Conservation (phyloP, 2,888 invertebrate genomes). For the Andrena hattorfiana region DNA sequence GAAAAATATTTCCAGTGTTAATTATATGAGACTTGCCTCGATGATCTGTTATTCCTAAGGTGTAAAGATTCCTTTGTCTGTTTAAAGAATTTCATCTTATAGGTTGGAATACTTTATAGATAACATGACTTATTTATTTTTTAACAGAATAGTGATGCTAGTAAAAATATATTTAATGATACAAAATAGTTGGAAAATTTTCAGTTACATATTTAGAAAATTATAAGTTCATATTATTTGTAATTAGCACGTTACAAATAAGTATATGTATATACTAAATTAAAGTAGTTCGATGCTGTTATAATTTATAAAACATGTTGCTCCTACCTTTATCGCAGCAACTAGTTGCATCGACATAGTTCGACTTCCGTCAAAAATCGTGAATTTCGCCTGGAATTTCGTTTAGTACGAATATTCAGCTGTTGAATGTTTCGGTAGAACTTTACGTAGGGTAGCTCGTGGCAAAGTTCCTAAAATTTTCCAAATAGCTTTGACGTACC, state of each 20-base stretch:
- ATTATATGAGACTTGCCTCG: too few relatives aligned
- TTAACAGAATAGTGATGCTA: too few relatives aligned
- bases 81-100: too few relatives aligned
- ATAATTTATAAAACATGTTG: neutral
- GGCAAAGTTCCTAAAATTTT: conserved; percentile 37
- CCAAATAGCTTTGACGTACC: neutral
- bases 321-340: neutral
- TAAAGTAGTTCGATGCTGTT: neutral
- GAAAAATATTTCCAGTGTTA: too few relatives aligned
- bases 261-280: neutral
- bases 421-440: neutral
- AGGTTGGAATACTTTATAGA: too few relatives aligned
- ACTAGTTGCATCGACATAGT: neutral
- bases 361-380: neutral
- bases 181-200: too few relatives aligned
- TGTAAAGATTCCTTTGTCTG: too few relatives aligned
- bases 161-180: too few relatives aligned
- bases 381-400: conserved; percentile 32
- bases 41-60: too few relatives aligned
- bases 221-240: too few relatives aligned
- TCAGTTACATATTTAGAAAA: too few relatives aligned
- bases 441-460: neutral
- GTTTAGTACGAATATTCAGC: neutral
- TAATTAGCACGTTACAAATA: neutral
- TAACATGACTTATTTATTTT: too few relatives aligned